Evolutionary conservation across 2,797 vertebrate species (phyloP).

Genomic region (Acropternis orthonyx): DNA sequence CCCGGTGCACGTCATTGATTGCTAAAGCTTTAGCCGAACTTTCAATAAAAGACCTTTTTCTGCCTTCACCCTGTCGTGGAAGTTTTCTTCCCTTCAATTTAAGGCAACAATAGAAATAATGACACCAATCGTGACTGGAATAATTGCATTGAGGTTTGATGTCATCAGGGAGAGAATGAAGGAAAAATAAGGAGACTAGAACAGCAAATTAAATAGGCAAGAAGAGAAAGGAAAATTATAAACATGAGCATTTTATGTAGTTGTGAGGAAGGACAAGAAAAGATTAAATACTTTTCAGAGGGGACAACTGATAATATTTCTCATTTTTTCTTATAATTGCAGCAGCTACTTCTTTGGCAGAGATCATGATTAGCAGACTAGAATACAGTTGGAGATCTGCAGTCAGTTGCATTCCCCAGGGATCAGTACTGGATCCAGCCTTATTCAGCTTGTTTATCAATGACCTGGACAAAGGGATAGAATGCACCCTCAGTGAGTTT

Average conservation of each 20-base stretch:
- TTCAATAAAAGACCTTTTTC: too few relatives aligned
- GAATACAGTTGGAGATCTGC: not conserved
- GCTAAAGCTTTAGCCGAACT: too few relatives aligned
- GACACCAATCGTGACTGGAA: not conserved
- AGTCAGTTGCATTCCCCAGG: not conserved
- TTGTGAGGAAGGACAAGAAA: not conserved
- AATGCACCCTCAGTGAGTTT: not conserved
- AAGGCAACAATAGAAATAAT: too few relatives aligned
- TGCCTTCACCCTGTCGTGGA: too few relatives aligned
- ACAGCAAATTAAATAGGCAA: not conserved
- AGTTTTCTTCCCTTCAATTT: too few relatives aligned
- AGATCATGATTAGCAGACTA: not conserved
- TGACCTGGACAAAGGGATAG: not conserved
- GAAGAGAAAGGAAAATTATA: not conserved
- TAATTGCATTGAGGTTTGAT: not conserved
- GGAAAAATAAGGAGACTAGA: not conserved
- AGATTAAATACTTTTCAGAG: not conserved
- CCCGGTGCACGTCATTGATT: too few relatives aligned
- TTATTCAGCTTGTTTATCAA: not conserved
- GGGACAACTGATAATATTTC: not conserved
- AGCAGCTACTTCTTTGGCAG: not conserved
- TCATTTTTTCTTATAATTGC: not conserved
- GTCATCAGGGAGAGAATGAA: not conserved
- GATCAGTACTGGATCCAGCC: not conserved
- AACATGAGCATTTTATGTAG: not conserved